phyloP scores from a whole-genome alignment of 2,888 invertebrate species.

The Agelastica alni region DNA sequence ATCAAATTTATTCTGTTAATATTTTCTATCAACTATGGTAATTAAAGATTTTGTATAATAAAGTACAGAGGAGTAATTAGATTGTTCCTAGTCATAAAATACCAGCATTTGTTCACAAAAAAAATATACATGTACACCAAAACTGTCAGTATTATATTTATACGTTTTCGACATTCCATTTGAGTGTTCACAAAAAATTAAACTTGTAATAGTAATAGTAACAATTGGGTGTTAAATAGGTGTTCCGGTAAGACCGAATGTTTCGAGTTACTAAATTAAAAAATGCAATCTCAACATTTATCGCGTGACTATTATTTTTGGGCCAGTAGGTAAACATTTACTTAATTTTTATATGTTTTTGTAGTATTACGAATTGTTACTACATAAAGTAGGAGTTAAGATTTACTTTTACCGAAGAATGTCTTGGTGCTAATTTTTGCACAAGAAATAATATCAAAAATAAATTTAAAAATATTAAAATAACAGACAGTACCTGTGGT shows the following conservation, averaged over 20 bases:
- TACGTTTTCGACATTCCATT: slow-evolving; percentile 17
- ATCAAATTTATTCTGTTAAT: too few relatives aligned
- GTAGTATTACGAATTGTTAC: too few relatives aligned
- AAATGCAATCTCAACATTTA: slow-evolving; percentile 1
- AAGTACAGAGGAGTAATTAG: not conserved
- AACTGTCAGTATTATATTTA: slow-evolving; percentile 24
- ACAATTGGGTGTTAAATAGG: slow-evolving; percentile 3
- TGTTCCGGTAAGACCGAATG: slow-evolving; percentile 4
- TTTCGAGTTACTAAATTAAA: slow-evolving; percentile 6
- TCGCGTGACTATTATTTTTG: slow-evolving; percentile 2
- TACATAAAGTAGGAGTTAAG: too few relatives aligned
- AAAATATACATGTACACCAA: slow-evolving; percentile 1
- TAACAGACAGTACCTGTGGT: too few relatives aligned
- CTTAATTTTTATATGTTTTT: too few relatives aligned
- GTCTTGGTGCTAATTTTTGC: too few relatives aligned
- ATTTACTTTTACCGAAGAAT: too few relatives aligned
- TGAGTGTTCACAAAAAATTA: slow-evolving; percentile 14
- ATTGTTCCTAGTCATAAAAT: too few relatives aligned
- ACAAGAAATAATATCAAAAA: too few relatives aligned
- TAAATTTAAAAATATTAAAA: too few relatives aligned
- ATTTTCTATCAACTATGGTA: not conserved
- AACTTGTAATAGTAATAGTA: slow-evolving; percentile 13
- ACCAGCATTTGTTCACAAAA: slow-evolving; percentile 4
- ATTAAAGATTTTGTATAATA: not conserved
- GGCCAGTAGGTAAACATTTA: not conserved